Percentiles rank a stretch among this genome's conserved stretches.
These are phyloP conservation scores for Onthophagus taurus DNA, from an alignment of 1,140 invertebrate genomes.

Conservation along the genomic window DNA sequence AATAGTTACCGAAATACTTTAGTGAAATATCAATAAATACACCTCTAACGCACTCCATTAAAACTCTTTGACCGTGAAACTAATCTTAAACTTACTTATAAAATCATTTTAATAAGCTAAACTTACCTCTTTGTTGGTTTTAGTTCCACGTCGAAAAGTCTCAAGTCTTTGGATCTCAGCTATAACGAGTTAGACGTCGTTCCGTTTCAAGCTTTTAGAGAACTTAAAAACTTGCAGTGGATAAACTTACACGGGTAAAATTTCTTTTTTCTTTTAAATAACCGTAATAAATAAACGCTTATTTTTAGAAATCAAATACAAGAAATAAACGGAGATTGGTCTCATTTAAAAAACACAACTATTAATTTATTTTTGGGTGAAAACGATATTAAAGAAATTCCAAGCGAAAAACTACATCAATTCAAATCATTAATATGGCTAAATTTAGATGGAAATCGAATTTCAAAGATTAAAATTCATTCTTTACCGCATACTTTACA, in stretches of 20 bases:
- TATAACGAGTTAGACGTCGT: conserved; percentile 61
- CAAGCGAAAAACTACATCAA: conserved; percentile 43
- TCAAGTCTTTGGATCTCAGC: conserved; percentile 61
- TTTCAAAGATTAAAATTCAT: conserved; percentile 48
- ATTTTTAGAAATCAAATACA: conserved; percentile 63
- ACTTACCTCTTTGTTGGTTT: no score
- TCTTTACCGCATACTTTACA: conserved; percentile 55
- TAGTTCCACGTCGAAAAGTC: conserved; percentile 50
- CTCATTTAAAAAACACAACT: conserved; percentile 59
- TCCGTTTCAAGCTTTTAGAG: conserved; percentile 52
- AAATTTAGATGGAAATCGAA: conserved; percentile 64
- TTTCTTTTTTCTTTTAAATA: no score
- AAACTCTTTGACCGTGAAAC: no score
- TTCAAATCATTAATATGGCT: conserved; percentile 57
- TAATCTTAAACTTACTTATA: no score
- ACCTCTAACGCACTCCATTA: no score
- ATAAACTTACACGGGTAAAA: conserved; percentile 67
- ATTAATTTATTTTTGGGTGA: conserved; percentile 71
- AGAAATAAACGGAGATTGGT: conserved; percentile 59
- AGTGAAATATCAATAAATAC: no score
- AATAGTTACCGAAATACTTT: no score
- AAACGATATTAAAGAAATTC: conserved; percentile 63
- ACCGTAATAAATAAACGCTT: no score
- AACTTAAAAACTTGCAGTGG: conserved; percentile 59
- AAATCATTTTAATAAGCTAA: no score